Conservation (phyloP, 2,113 vertebrate species). For the Oplegnathus fasciatus region DNA sequence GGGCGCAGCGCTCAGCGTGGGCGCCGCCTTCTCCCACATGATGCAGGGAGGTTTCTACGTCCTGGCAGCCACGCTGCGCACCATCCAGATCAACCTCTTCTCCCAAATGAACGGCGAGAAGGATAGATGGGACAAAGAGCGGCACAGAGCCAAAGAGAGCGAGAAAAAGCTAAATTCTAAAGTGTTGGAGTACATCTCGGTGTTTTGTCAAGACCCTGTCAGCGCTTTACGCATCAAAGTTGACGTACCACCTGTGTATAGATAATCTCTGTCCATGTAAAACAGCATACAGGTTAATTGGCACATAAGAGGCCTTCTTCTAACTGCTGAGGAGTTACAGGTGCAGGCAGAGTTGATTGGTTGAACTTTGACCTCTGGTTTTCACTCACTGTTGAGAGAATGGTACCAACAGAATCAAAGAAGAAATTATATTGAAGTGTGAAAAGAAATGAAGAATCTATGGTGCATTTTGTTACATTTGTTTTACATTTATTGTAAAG, state of each 20-base stretch:
- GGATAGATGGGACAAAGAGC: conserved; percentile 79
- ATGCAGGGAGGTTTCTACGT: conserved; percentile 77
- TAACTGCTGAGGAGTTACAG: conserved; percentile 47
- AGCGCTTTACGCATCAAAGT: conserved; percentile 82
- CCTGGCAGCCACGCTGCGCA: conserved; percentile 73
- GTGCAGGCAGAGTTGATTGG: conserved; percentile 16
- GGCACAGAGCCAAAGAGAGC: conserved; percentile 61
- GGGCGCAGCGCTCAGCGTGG: conserved; percentile 71
- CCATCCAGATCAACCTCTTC: conserved; percentile 77
- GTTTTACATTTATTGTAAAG: conserved; percentile 68
- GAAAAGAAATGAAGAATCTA: conserved; percentile 18
- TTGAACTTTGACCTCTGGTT: conserved; percentile 59
- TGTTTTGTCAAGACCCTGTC: conserved; percentile 82
- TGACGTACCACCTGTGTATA: conserved; percentile 80
- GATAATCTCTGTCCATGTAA: conserved; percentile 57
- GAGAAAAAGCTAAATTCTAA: conserved; percentile 76
- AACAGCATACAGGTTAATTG: conserved; percentile 22
- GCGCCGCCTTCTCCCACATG: conserved; percentile 73
- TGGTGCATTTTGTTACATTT: conserved; percentile 76
- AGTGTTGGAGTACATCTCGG: conserved; percentile 79
- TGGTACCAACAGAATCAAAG: conserved; percentile 16
- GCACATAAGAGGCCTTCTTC: conserved; percentile 72
- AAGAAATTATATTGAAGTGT: conserved; percentile 12
- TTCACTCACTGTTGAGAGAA: conserved; percentile 39
- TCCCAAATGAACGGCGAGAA: conserved; percentile 77